Base-by-base conservation (phyloP, 1,140 invertebrate genomes). In the Phortica variegata region DNA sequence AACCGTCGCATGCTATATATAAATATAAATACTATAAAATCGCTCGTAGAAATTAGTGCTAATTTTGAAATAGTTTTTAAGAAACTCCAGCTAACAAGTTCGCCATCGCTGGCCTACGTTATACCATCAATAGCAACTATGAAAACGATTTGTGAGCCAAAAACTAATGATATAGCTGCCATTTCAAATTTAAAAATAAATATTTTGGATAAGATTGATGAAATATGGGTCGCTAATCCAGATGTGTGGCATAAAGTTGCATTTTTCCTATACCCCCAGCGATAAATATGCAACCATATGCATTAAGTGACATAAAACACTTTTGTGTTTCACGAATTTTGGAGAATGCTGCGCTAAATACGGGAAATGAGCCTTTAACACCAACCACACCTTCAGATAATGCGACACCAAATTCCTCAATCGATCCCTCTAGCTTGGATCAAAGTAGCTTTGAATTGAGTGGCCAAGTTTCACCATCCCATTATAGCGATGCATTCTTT, bases 11-110 rank as follows among this genome's bases (percentile, higher is more conserved):
- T 53, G 15, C 3, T 36, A 16, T 17, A 36, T 3, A 52, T 52
- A 7, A 43, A 43, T 34, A 41, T 49, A 9, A 13, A 4, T 7
- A 34, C 23, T 5, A 4, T 50, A 2, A 38, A 29, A 37, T 8
- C 19, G 17, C 38, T 55, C 17, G 45, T 51, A 20, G 26, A 47
- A 31, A 41, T 51, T 26, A 47, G 42, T 16, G 37, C 48, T 16
- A 17, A 43, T 37, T 52, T 56, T 26, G 50, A 60, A 50, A 51
- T 48, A n/a, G 36, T 56, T 43, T 56, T 51, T 38, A 50, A 56
- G 20, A 49, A 52, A 49, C 23, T 53, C 9, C 47, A 56, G 32
- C 16, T 43, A 33, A 26, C 12, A 17, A 52, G 37, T 23, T 51
- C 50, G 8, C 45, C 54, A 16, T 57, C 54, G 13, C 31, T 54